Evolutionary conservation across 2,797 vertebrate genomes (phyloP).

Genomic region (Ptychadena robeensis): DNA sequence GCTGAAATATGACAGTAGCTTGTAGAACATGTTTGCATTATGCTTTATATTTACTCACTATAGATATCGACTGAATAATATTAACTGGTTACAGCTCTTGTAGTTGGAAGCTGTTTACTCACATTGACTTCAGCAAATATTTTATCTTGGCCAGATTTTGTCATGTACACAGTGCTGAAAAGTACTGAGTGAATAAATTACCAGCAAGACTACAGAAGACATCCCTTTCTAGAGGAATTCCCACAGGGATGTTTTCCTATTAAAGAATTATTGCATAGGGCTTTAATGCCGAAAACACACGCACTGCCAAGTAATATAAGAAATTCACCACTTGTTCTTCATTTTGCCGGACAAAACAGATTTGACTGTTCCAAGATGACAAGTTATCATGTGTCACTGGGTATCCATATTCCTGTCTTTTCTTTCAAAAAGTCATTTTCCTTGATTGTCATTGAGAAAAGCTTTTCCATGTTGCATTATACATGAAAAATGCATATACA

Average conservation of each 20-base stretch:
- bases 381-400: slow-evolving; percentile 76
- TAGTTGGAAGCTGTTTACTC: slow-evolving; percentile 58
- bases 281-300: slow-evolving; percentile 52
- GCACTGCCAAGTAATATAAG: slow-evolving; percentile 44
- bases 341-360: slow-evolving; percentile 71
- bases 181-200: slow-evolving; percentile 60
- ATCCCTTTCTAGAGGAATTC: slow-evolving; percentile 64
- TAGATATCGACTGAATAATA: slow-evolving; percentile 60
- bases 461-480: slow-evolving; percentile 76
- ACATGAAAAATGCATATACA: slow-evolving; percentile 63
- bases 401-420: slow-evolving; percentile 63
- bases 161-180: slow-evolving; percentile 57
- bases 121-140: slow-evolving; percentile 59
- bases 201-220: slow-evolving; percentile 63
- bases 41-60: slow-evolving; percentile 53
- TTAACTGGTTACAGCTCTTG: slow-evolving; percentile 56
- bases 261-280: slow-evolving; percentile 65
- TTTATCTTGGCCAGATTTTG: slow-evolving; percentile 59
- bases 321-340: slow-evolving; percentile 70
- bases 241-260: slow-evolving; percentile 59
- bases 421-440: slow-evolving; percentile 73
- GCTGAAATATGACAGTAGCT: slow-evolving; percentile 57
- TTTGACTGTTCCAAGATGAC: slow-evolving; percentile 73
- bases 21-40: slow-evolving; percentile 58
- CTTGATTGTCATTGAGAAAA: slow-evolving; percentile 76